Conservation (phyloP, 37 sponge, comb jelly and placozoan species). For the Cliona cf. orientalis region DNA sequence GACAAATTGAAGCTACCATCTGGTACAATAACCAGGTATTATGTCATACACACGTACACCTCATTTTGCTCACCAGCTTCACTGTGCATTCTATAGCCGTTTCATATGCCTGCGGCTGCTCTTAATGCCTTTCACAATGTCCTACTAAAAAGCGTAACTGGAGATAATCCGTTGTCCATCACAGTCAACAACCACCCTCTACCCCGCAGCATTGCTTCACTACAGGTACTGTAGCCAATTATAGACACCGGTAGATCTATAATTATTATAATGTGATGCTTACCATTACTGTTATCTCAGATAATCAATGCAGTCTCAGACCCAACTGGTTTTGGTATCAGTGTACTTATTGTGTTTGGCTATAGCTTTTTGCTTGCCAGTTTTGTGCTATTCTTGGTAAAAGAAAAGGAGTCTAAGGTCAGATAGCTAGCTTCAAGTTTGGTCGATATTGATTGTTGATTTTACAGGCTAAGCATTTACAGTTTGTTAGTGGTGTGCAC, state of each 20-base stretch:
- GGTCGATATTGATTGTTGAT: too few species aligned
- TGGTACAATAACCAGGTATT: constrained; percentile 90
- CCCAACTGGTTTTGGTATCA: constrained; percentile 63
- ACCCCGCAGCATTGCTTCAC: not conserved
- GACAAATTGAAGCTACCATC: constrained; percentile 43
- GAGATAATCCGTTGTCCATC: not conserved
- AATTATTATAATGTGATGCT: not conserved
- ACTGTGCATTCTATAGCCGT: not conserved
- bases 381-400: constrained; percentile 88
- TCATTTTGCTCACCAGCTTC: not conserved
- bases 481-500: constrained; percentile 93
- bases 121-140: constrained; percentile 22
- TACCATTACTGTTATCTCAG: too few species aligned
- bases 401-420: constrained; percentile 90
- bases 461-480: constrained; percentile 91
- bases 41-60: too few species aligned
- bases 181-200: constrained; percentile 26
- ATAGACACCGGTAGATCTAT: too few species aligned
- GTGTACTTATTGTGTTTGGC: constrained; percentile 75
- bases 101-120: constrained; percentile 31
- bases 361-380: constrained; percentile 88
- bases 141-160: not conserved
- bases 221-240: too few species aligned
- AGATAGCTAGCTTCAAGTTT: too few species aligned
- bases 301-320: constrained; percentile 22